Evolutionary conservation across 2,888 invertebrate genomes (phyloP), one percentile per base, ranked within the genome.

Genomic region (Noctua janthina): DNA sequence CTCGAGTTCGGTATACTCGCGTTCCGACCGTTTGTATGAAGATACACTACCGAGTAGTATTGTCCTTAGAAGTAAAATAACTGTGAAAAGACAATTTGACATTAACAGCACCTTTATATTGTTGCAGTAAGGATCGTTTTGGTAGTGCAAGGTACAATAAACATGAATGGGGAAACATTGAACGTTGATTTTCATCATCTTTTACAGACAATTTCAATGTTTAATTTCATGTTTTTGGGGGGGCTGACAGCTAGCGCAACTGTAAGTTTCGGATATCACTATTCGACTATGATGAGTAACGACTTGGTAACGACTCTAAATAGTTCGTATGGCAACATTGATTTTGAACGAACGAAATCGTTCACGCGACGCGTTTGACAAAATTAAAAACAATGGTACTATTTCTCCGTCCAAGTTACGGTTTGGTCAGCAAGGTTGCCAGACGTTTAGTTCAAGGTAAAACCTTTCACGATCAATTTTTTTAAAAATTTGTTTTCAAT

Each of bases 381-480:
- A 66, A 76, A 64, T 64, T 64, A 39, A 81, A 87, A 84, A 68
- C 79, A 90, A 91, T 91, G 91, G 81, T 88, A 17, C 8, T 68
- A 76, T 86, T 89, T 88, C 75, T 90, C 80, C 89, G 88, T 85
- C 92, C 91, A 91, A 92, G 91, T 89, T 89, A 89, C 90, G 89
- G 90, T 92, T 89, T 94, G 83, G 79, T 90, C 81, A 91, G 86
- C 92, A 94, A 94, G 93, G 94, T 92, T 86, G 92, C 88, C 70
- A 93, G 92, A 88, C 92, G 91, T 90, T 89, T 94, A 83, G 88
- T 91, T 90, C 96, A 96, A 96, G 96, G 96, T 96, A 93, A 94
- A 88, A 85, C 92, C 92, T 92, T 94, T 94, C 92, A 85, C 84
- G 68, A 68, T 29, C n/a, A n/a, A 68, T 46, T 23, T 4, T 6